Evolutionary conservation across 1,140 invertebrate species (phyloP).

Genomic region (Drosophila ogumai): DNA sequence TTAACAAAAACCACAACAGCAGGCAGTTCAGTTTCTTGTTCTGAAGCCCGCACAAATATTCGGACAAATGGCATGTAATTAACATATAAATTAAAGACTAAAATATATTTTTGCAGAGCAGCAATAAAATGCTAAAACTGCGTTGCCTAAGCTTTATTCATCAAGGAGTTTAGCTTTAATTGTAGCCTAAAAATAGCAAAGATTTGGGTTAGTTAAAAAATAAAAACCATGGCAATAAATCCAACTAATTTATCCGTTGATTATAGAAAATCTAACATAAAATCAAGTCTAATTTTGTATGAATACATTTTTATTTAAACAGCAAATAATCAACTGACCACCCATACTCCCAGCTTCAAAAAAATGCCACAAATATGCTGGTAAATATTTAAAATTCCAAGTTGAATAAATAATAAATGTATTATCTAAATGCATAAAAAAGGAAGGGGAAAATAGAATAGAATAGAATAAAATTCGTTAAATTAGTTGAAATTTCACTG

Average conservation of each 20-base stretch:
- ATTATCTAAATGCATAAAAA: conserved; percentile 16
- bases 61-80: conserved; percentile 63
- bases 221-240: background rate
- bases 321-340: conserved; percentile 50
- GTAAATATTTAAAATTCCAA: conserved; percentile 1
- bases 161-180: conserved; percentile 2
- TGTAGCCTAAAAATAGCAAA: background rate
- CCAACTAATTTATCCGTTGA: background rate
- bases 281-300: conserved; percentile 1
- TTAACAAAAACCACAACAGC: conserved; percentile 71
- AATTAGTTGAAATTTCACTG: conserved; percentile 74
- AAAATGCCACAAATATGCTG: conserved; percentile 1
- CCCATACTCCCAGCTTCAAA: background rate
- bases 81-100: conserved; percentile 79
- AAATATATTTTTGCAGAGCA: conserved; percentile 56
- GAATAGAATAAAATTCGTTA: conserved; percentile 68
- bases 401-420: conserved; percentile 21
- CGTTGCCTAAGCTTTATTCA: conserved; percentile 7
- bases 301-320: conserved; percentile 40
- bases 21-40: conserved; percentile 24
- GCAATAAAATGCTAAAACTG: conserved; percentile 63
- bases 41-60: conserved; percentile 10
- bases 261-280: background rate
- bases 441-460: no score
- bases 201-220: background rate